These are phyloP conservation scores for Dryobota labecula DNA, from an alignment of 2,888 invertebrate species.

Conservation along the genomic window DNA sequence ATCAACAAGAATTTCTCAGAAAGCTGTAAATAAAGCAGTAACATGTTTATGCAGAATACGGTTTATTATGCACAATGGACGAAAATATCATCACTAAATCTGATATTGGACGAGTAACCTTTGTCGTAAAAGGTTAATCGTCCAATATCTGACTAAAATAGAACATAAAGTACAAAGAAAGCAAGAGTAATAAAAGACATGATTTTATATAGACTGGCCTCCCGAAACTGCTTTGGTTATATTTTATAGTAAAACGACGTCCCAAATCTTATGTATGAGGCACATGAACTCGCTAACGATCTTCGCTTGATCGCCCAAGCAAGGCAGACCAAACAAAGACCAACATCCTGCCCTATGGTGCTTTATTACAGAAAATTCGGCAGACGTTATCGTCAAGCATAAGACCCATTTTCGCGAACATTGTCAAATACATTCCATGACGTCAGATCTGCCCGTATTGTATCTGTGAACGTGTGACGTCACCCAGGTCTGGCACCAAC, in stretches of 20 bases:
- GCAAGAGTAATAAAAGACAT: conserved; percentile 4
- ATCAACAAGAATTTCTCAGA: conserved; percentile 24
- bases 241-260: conserved; percentile 34
- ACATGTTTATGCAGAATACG: neutral
- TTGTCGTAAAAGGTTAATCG: conserved; percentile 10
- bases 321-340: conserved; percentile 72
- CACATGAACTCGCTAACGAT: conserved; percentile 58
- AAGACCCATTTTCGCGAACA: conserved; percentile 48
- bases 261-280: conserved; percentile 50
- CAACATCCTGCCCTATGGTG: conserved; percentile 61
- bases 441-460: conserved; percentile 64
- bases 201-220: neutral
- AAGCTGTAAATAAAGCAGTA: neutral
- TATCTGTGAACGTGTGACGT: conserved; percentile 68
- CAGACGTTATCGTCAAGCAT: conserved; percentile 41
- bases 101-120: too few relatives aligned
- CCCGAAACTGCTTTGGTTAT: neutral
- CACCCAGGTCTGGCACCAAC: conserved; percentile 65
- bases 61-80: conserved; percentile 5
- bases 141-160: conserved; percentile 1
- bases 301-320: conserved; percentile 77
- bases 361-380: conserved; percentile 67
- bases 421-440: conserved; percentile 54
- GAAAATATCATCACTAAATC: conserved; percentile 22
- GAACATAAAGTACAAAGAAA: neutral